phyloP scores from a whole-genome alignment of 2,888 invertebrate genomes.

The Brachyptera risi region DNA sequence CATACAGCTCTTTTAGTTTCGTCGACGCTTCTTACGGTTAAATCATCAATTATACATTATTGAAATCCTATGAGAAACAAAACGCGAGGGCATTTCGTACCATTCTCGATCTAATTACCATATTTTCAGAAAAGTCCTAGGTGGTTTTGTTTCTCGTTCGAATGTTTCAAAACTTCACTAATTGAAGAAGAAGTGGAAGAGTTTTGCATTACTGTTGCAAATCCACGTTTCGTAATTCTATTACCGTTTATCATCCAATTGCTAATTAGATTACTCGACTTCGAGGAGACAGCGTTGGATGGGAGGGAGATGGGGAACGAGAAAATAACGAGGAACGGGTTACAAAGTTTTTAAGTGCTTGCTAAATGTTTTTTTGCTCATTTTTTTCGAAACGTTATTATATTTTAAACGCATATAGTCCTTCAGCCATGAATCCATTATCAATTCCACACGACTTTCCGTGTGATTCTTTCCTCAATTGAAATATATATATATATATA shows the following conservation, averaged over 20 bases:
- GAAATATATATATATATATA: too few relatives aligned
- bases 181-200: slow-evolving; percentile 12
- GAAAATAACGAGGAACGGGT: slow-evolving; percentile 15
- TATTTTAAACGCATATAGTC: too few relatives aligned
- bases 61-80: too few relatives aligned
- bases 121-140: background rate
- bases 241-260: slow-evolving; percentile 30
- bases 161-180: slow-evolving; percentile 20
- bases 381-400: too few relatives aligned
- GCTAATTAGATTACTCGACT: slow-evolving; percentile 30
- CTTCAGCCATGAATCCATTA: too few relatives aligned
- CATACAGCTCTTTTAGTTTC: too few relatives aligned
- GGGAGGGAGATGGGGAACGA: background rate
- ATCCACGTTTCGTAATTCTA: slow-evolving; percentile 28
- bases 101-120: slow-evolving; percentile 1
- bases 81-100: too few relatives aligned
- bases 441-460: too few relatives aligned
- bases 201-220: slow-evolving; percentile 5
- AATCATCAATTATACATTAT: too few relatives aligned
- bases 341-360: slow-evolving; percentile 21
- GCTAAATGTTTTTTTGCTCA: slow-evolving; percentile 25
- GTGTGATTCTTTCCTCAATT: too few relatives aligned
- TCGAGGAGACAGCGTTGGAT: slow-evolving; percentile 5
- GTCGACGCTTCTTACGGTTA: too few relatives aligned
- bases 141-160: slow-evolving; percentile 18